phyloP scores from a whole-genome alignment of 2,797 vertebrate species.

The Falco naumanni region DNA sequence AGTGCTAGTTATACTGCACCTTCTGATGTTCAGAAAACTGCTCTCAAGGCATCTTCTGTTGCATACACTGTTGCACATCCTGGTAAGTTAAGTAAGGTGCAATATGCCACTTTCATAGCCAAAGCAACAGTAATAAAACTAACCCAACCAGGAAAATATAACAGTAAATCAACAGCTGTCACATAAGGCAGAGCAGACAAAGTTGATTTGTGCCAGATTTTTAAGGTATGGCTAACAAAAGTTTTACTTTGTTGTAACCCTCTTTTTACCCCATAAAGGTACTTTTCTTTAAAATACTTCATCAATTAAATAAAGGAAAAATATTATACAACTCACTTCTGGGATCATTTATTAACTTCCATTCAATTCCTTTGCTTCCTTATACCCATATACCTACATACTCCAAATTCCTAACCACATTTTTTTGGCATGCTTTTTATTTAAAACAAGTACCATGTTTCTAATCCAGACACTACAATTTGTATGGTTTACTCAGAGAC shows the following conservation, averaged over 20 bases:
- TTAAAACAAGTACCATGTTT: background rate
- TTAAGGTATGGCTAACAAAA: background rate
- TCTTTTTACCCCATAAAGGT: background rate
- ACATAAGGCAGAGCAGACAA: background rate
- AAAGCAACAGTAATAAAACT: conserved; percentile 21
- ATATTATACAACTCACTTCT: background rate
- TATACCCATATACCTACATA: background rate
- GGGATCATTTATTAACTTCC: background rate
- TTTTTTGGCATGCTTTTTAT: background rate
- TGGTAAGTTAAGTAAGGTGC: background rate
- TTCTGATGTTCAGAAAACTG: background rate
- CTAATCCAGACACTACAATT: background rate
- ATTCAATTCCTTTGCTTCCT: background rate
- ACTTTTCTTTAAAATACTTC: background rate
- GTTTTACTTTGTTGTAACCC: background rate
- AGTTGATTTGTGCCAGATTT: background rate
- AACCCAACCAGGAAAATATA: background rate
- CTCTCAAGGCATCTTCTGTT: background rate
- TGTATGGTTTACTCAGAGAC: background rate
- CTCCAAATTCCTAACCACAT: background rate
- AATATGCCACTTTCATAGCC: background rate
- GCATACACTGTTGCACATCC: background rate
- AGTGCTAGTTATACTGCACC: background rate
- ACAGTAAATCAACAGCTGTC: background rate
- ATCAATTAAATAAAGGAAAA: background rate